A percentile compares a stretch with the other conserved stretches of the same genome.
Conservation (phyloP, 2,113 vertebrate genomes). For the Butorides virescens region DNA sequence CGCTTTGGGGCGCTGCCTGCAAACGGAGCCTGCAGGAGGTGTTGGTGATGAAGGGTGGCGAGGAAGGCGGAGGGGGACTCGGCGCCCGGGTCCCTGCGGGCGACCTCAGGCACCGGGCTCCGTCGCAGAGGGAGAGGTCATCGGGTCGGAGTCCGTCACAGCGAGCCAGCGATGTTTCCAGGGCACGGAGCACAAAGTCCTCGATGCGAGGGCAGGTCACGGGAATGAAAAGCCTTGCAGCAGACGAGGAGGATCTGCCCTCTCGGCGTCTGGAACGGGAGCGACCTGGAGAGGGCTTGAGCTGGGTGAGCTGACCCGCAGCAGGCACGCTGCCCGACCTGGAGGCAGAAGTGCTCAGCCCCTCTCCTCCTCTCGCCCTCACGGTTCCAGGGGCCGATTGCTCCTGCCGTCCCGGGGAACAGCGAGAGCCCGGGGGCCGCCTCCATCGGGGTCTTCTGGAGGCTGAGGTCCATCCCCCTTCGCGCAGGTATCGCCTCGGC, state of each 20-base stretch:
- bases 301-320: not conserved
- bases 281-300: not conserved
- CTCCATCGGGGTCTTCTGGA: not conserved
- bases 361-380: not conserved
- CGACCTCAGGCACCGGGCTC: not conserved
- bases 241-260: not conserved
- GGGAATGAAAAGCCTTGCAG: not conserved
- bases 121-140: not conserved
- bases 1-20: not conserved
- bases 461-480: not conserved
- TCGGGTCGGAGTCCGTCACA: not conserved
- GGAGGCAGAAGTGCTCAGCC: not conserved
- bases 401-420: not conserved
- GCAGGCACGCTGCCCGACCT: not conserved
- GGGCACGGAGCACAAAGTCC: not conserved
- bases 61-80: not conserved
- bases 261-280: rapidly evolving
- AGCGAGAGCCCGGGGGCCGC: not conserved
- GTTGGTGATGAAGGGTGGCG: rapidly evolving
- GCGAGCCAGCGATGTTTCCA: not conserved
- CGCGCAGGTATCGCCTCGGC: rapidly evolving
- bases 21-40: not conserved
- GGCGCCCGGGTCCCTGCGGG: rapidly evolving
- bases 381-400: not conserved
- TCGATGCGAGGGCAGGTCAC: not conserved